phyloP scores from a whole-genome alignment of 2,797 vertebrate genomes.

The Rhinogobio ventralis region DNA sequence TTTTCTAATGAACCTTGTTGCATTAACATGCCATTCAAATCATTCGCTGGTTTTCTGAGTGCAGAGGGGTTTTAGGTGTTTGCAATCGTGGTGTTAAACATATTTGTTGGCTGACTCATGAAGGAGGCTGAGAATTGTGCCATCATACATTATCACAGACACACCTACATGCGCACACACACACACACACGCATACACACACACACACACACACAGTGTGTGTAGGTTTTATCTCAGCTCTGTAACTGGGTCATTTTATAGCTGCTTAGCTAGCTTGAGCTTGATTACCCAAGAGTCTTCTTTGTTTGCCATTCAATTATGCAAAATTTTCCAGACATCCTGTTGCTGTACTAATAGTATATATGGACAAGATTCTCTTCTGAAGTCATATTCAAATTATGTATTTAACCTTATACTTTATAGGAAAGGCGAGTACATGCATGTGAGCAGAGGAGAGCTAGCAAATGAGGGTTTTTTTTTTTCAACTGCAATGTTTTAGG shows the following conservation, averaged over 20 bases:
- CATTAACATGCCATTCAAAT: slow-evolving; percentile 8
- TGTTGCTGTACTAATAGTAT: slow-evolving; percentile 33
- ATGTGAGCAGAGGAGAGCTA: not conserved
- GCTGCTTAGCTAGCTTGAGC: slow-evolving; percentile 46
- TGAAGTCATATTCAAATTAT: slow-evolving; percentile 31
- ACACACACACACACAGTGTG: not conserved
- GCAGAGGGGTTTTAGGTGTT: slow-evolving; percentile 12
- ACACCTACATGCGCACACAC: not conserved
- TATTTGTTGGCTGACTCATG: slow-evolving; percentile 49
- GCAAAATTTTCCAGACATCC: slow-evolving; percentile 21
- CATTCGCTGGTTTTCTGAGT: slow-evolving; percentile 16
- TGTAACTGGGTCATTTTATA: slow-evolving; percentile 54
- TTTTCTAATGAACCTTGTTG: slow-evolving; percentile 16
- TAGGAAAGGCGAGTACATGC: not conserved
- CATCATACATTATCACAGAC: slow-evolving; percentile 1
- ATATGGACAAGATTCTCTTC: slow-evolving; percentile 19
- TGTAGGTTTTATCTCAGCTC: slow-evolving; percentile 48
- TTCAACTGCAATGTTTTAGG: not conserved
- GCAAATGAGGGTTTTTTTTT: not conserved
- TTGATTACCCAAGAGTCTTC: slow-evolving; percentile 51
- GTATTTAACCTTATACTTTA: slow-evolving; percentile 6
- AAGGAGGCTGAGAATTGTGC: slow-evolving; percentile 8
- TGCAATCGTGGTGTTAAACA: slow-evolving; percentile 33
- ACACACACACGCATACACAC: slow-evolving; percentile 9
- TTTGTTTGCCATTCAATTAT: slow-evolving; percentile 51